These are phyloP conservation scores for Chitala chitala DNA, from an alignment of 2,113 vertebrate genomes.

Conservation along the genomic window DNA sequence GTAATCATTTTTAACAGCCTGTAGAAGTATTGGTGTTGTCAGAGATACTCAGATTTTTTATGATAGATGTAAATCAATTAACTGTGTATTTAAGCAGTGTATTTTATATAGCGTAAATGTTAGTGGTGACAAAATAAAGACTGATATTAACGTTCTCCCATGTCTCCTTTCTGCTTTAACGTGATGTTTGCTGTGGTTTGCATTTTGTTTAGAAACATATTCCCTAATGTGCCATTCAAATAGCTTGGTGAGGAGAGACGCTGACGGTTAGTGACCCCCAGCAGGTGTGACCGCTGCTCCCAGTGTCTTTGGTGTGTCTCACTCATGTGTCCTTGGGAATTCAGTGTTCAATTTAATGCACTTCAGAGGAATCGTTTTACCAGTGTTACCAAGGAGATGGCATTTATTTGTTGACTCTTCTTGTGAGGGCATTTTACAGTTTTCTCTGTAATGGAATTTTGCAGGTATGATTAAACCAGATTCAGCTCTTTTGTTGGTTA, in stretches of 20 bases:
- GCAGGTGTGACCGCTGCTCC: not conserved
- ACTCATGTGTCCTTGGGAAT: slow-evolving; percentile 31
- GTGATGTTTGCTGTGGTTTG: not conserved
- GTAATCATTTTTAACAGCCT: too few species aligned
- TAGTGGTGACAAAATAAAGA: not conserved
- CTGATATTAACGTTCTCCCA: not conserved
- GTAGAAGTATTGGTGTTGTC: too few species aligned
- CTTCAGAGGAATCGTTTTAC: too few species aligned
- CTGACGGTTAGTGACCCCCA: not conserved
- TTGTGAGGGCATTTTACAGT: too few species aligned
- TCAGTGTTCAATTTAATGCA: too few species aligned
- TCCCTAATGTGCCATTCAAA: slow-evolving; percentile 3
- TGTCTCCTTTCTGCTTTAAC: not conserved
- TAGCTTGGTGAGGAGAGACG: not conserved
- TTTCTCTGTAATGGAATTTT: too few species aligned
- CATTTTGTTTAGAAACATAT: not conserved
- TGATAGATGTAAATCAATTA: not conserved
- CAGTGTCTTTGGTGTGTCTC: not conserved
- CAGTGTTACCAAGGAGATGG: too few species aligned
- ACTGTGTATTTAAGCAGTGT: not conserved
- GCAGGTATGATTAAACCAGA: too few species aligned
- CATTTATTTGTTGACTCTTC: too few species aligned
- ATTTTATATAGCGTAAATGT: not conserved
- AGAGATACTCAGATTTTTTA: not conserved
- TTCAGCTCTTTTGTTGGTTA: too few species aligned